Percentiles rank a stretch among this genome's conserved stretches.
phyloP scores from a whole-genome alignment of 2,888 invertebrate genomes.

The Eristalis intricaria region DNA sequence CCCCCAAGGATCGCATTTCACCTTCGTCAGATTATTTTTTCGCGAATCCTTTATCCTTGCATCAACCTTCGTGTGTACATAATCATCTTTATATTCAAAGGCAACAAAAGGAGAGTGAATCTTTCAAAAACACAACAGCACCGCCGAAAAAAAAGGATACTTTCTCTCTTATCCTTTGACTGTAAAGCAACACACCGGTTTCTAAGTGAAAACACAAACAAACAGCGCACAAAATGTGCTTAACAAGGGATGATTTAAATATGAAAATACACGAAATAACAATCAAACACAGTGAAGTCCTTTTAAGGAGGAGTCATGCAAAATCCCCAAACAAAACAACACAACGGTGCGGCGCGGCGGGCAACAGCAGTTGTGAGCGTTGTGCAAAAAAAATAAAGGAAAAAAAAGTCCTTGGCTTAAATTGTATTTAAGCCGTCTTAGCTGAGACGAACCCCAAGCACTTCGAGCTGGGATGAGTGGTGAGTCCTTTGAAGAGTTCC shows the following conservation, averaged over 20 bases:
- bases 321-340: slow-evolving; percentile 27
- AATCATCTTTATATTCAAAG: slow-evolving; percentile 49
- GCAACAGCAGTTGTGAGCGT: neutral
- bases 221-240: slow-evolving; percentile 54
- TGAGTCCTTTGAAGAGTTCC: slow-evolving; percentile 38
- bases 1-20: slow-evolving; percentile 44
- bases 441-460: neutral
- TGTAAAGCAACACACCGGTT: neutral
- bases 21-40: slow-evolving; percentile 57
- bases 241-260: slow-evolving; percentile 65
- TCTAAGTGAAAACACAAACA: slow-evolving; percentile 1
- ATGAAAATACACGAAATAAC: slow-evolving; percentile 55
- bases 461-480: neutral
- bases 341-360: too few species aligned
- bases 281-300: slow-evolving; percentile 54
- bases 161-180: slow-evolving; percentile 3
- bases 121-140: slow-evolving; percentile 13
- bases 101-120: slow-evolving; percentile 41
- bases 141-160: slow-evolving; percentile 17
- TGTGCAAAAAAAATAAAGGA: neutral
- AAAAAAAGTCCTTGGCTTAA: slow-evolving; percentile 64
- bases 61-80: slow-evolving; percentile 16
- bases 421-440: slow-evolving; percentile 61
- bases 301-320: slow-evolving; percentile 17
- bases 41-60: slow-evolving; percentile 4